Evolutionary conservation across 2,888 invertebrate genomes (phyloP).

Genomic region (Temnothorax rugatulus): DNA sequence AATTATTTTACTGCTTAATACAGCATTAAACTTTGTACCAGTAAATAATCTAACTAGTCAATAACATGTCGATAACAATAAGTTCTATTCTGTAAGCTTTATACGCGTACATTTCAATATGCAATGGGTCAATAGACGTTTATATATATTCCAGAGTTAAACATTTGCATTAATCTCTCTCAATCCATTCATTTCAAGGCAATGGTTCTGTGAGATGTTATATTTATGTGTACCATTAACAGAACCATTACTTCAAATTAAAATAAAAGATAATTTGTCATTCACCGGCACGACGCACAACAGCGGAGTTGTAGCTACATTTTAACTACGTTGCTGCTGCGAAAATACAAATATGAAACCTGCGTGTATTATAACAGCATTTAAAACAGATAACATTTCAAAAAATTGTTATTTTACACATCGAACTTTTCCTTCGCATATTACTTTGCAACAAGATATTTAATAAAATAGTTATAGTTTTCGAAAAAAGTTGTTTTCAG

Average conservation of each 20-base stretch:
- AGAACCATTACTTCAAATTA: background rate
- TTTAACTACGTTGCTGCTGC: background rate
- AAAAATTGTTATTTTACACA: background rate
- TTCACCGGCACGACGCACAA: too few relatives aligned
- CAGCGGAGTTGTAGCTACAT: background rate
- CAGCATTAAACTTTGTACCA: background rate
- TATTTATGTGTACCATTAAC: background rate
- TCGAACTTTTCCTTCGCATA: too few relatives aligned
- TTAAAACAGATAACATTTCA: background rate
- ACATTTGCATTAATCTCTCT: background rate
- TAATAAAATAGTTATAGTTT: background rate
- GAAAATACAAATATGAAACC: conserved; percentile 1
- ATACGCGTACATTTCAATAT: background rate
- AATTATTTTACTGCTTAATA: conserved; percentile 1
- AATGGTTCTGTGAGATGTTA: background rate
- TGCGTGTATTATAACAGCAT: background rate
- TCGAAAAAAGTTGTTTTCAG: background rate
- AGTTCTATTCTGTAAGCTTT: background rate
- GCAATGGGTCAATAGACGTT: background rate
- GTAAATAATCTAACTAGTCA: background rate
- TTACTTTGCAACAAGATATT: background rate
- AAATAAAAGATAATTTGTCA: background rate
- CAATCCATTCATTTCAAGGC: conserved; percentile 1
- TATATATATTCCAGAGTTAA: background rate
- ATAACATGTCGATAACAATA: conserved; percentile 9